Percentiles rank a stretch among this genome's conserved stretches.
phyloP scores from a whole-genome alignment of 2,888 invertebrate genomes.

The Lithophane semibrunnea region DNA sequence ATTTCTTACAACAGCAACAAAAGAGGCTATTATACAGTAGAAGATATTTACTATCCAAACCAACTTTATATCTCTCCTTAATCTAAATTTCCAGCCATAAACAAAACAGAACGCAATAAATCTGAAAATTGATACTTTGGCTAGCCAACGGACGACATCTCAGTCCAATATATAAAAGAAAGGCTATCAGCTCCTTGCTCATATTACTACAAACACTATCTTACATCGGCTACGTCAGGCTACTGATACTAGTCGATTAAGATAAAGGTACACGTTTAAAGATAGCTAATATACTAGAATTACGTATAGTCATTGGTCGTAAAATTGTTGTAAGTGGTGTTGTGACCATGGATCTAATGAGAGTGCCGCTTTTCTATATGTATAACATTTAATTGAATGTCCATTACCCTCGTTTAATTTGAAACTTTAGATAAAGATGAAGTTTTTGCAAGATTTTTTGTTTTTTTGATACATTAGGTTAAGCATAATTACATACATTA shows the following conservation, averaged over 20 bases:
- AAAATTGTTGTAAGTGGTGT: constrained; percentile 24
- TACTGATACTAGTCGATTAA: constrained; percentile 45
- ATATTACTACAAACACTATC: constrained; percentile 49
- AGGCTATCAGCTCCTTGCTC: constrained; percentile 42
- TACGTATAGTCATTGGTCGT: constrained; percentile 23
- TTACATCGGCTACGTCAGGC: constrained; percentile 23
- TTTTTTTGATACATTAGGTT: not conserved
- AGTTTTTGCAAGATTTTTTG: not conserved
- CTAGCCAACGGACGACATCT: constrained; percentile 6
- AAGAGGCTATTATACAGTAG: not conserved
- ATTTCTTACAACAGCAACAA: not conserved
- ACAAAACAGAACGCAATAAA: constrained; percentile 9
- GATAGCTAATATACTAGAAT: constrained; percentile 21
- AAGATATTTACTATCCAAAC: not conserved
- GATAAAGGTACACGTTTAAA: constrained; percentile 44
- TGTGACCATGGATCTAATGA: constrained; percentile 18
- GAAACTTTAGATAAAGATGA: not conserved
- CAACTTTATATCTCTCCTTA: no score
- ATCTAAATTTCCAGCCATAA: constrained; percentile 4
- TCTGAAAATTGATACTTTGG: constrained; percentile 33
- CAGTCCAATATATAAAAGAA: constrained; percentile 31
- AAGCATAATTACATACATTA: not conserved
- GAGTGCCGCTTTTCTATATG: constrained; percentile 3
- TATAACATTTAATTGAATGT: not conserved
- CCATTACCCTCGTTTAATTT: not conserved